Conservation (phyloP, 2,797 vertebrate species). For the Liasis olivaceus region DNA sequence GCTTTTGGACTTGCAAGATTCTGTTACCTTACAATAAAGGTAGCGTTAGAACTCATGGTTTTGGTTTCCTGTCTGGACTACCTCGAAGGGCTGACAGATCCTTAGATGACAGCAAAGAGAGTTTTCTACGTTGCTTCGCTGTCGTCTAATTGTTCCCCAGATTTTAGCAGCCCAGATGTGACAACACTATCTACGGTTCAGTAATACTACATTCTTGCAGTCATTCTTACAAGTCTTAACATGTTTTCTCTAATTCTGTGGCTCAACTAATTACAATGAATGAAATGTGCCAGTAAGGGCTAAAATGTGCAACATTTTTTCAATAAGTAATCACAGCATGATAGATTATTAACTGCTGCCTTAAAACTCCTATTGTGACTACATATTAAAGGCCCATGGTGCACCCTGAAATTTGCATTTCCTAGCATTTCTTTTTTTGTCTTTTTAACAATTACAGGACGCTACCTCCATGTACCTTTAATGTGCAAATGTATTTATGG, state of each 20-base stretch:
- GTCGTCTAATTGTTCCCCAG: no score
- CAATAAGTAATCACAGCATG: conserved; percentile 25
- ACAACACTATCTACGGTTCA: not conserved
- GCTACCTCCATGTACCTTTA: not conserved
- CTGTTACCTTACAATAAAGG: no score
- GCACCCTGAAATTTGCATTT: conserved; percentile 9
- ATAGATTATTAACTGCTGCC: conserved; percentile 19
- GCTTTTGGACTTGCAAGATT: no score
- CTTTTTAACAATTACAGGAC: not conserved
- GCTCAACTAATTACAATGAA: conserved; percentile 22
- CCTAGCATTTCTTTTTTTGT: not conserved
- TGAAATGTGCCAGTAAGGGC: not conserved
- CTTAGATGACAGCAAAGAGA: no score
- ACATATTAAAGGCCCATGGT: conserved; percentile 11
- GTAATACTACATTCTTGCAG: not conserved
- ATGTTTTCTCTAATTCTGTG: not conserved
- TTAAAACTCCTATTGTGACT: not conserved
- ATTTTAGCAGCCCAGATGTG: no score
- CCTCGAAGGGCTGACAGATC: no score
- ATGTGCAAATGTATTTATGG: conserved; percentile 13
- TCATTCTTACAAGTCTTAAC: not conserved
- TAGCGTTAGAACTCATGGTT: no score
- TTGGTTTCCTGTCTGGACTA: no score
- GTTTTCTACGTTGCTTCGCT: no score
- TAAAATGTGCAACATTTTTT: conserved; percentile 26